A percentile compares a stretch with the other conserved stretches of the same genome.
These are phyloP conservation scores for Megalonaias nervosa DNA, from an alignment of 1,140 invertebrate genomes.

Conservation along the genomic window DNA sequence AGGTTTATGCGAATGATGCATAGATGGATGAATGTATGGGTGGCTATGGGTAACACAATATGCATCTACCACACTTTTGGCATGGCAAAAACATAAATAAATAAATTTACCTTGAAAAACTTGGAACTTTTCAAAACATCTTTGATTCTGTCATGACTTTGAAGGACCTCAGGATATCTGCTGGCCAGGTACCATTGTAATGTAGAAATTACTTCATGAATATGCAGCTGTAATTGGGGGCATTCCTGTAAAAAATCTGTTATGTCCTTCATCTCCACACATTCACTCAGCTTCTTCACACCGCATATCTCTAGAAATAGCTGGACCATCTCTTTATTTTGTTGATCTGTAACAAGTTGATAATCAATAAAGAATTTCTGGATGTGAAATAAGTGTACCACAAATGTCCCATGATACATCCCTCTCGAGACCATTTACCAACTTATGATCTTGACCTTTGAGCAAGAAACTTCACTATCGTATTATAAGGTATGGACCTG, in stretches of 20 bases:
- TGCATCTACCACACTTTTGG: too few species aligned
- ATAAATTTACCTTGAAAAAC: conserved; percentile 56
- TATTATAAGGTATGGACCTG: too few species aligned
- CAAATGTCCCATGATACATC: too few species aligned
- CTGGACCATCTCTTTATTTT: conserved; percentile 22
- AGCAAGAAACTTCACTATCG: too few species aligned
- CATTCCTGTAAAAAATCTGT: conserved; percentile 54
- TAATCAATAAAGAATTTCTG: too few species aligned
- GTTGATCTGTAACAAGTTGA: too few species aligned
- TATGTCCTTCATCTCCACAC: conserved; percentile 38
- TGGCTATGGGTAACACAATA: too few species aligned
- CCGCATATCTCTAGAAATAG: conserved; percentile 46
- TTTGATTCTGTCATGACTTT: conserved; percentile 29
- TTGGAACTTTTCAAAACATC: conserved; percentile 40
- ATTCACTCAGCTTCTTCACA: conserved; percentile 51
- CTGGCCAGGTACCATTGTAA: conserved; percentile 56
- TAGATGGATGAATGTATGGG: too few species aligned
- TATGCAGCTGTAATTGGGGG: conserved; percentile 50
- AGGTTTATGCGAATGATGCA: too few species aligned
- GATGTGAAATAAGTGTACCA: too few species aligned
- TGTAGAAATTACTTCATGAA: conserved; percentile 50
- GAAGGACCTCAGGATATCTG: conserved; percentile 46
- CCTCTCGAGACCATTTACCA: too few species aligned
- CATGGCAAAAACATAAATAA: conserved; percentile 2
- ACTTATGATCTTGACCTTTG: too few species aligned